Percentiles rank a stretch among this genome's conserved stretches.
Evolutionary conservation across 2,797 vertebrate species (phyloP).

Genomic region (Sphaeramia orbicularis): DNA sequence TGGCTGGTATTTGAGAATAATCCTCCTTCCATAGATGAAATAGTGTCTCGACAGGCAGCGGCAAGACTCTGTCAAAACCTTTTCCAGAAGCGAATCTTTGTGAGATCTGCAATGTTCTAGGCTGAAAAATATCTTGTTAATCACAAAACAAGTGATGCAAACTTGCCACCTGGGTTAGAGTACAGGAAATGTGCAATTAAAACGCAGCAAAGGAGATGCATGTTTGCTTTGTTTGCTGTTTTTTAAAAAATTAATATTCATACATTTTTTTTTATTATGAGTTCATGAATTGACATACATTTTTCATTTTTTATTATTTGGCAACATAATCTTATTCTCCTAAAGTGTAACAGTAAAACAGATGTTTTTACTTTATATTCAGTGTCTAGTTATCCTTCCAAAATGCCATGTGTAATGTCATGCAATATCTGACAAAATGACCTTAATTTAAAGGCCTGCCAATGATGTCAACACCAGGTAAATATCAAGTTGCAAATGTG

Average conservation of each 20-base stretch:
- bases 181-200: constrained; percentile 60
- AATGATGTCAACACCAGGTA: constrained; percentile 87
- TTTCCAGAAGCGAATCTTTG: constrained; percentile 80
- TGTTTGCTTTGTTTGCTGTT: constrained; percentile 33
- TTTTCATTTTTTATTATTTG: constrained; percentile 18
- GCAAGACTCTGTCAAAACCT: constrained; percentile 86
- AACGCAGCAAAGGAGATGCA: constrained; percentile 17
- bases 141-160: constrained; percentile 79
- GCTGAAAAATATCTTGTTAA: constrained; percentile 79
- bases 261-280: neutral
- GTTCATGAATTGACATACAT: neutral
- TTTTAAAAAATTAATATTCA: neutral
- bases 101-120: constrained; percentile 77
- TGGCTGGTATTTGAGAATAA: constrained; percentile 89
- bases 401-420: constrained; percentile 84
- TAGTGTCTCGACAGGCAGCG: constrained; percentile 87
- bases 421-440: constrained; percentile 87
- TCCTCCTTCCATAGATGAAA: constrained; percentile 87
- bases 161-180: constrained; percentile 68
- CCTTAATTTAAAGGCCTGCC: constrained; percentile 86
- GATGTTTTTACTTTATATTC: constrained; percentile 74
- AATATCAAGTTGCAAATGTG: constrained; percentile 91
- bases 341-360: constrained; percentile 28
- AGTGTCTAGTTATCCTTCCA: constrained; percentile 71
- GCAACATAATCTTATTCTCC: constrained; percentile 3